phyloP scores from a whole-genome alignment of 2,113 vertebrate species.

The Periophthalmus modestus region DNA sequence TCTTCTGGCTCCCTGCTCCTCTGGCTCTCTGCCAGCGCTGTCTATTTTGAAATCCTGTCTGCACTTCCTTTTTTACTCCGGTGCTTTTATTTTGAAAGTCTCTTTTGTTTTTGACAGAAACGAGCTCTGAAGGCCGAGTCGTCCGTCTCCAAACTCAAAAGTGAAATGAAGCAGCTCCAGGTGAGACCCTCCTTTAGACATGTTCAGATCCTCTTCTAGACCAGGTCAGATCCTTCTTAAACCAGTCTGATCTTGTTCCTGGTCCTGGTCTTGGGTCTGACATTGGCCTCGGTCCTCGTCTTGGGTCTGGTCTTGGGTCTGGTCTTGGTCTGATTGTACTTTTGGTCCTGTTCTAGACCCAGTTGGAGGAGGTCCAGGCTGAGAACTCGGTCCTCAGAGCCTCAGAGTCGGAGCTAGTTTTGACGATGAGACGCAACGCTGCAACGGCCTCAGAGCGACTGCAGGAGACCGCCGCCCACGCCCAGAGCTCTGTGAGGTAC shows the following conservation, averaged over 20 bases:
- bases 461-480: slow-evolving; percentile 70
- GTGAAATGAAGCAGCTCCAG: slow-evolving; percentile 82
- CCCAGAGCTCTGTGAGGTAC: slow-evolving; percentile 53
- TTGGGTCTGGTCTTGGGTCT: too few species aligned
- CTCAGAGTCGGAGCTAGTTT: slow-evolving; percentile 75
- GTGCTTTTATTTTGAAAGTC: not conserved
- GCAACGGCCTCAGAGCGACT: slow-evolving; percentile 85
- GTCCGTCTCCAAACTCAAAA: slow-evolving; percentile 76
- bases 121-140: slow-evolving; percentile 87
- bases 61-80: not conserved
- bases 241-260: not conserved
- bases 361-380: slow-evolving; percentile 66
- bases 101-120: slow-evolving; percentile 73
- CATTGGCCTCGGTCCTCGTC: not conserved
- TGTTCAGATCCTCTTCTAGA: not conserved
- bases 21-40: too few species aligned
- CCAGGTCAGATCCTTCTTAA: not conserved
- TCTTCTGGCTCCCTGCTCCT: too few species aligned
- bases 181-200: slow-evolving; percentile 48
- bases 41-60: too few species aligned
- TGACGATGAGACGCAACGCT: slow-evolving; percentile 79
- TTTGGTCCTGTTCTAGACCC: too few species aligned
- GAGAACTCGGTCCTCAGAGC: slow-evolving; percentile 78
- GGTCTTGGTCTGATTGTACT: too few species aligned
- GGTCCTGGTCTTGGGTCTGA: slow-evolving; percentile 5